These are phyloP conservation scores for Aphodius granarius DNA, from an alignment of 2,888 invertebrate genomes.

Conservation along the genomic window DNA sequence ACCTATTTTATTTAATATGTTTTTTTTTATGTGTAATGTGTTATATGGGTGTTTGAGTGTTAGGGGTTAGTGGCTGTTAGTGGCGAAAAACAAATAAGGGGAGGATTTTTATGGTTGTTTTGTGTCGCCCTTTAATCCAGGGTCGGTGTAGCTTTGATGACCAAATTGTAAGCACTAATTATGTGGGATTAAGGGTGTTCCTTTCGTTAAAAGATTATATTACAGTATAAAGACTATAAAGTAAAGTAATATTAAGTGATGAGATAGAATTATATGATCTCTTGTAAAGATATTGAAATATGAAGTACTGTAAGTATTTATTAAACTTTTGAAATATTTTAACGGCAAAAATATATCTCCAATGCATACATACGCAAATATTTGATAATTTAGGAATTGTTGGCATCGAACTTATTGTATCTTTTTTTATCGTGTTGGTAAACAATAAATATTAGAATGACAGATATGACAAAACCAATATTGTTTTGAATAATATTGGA, in stretches of 20 bases:
- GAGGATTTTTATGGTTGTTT: neutral
- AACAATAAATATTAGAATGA: neutral
- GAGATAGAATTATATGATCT: no score
- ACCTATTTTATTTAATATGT: neutral
- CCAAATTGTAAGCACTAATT: neutral
- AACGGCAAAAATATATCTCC: neutral
- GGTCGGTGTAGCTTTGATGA: neutral
- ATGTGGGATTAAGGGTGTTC: neutral
- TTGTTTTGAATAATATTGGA: neutral
- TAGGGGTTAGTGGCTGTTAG: neutral
- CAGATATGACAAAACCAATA: neutral
- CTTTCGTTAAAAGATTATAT: neutral
- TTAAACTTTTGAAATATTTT: neutral
- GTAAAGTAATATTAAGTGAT: no score
- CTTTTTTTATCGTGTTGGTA: neutral
- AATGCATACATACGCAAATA: neutral
- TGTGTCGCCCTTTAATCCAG: neutral
- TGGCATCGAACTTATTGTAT: neutral
- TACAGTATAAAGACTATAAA: neutral
- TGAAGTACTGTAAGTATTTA: no score
- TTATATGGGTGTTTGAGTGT: neutral
- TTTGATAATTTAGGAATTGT: neutral
- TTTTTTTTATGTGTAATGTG: neutral
- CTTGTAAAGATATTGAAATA: no score
- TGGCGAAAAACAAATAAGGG: neutral